A percentile compares a stretch with the other conserved stretches of the same genome.
These are phyloP conservation scores for Sebastes itinus DNA, from an alignment of 2,797 vertebrate species.

Conservation along the genomic window DNA sequence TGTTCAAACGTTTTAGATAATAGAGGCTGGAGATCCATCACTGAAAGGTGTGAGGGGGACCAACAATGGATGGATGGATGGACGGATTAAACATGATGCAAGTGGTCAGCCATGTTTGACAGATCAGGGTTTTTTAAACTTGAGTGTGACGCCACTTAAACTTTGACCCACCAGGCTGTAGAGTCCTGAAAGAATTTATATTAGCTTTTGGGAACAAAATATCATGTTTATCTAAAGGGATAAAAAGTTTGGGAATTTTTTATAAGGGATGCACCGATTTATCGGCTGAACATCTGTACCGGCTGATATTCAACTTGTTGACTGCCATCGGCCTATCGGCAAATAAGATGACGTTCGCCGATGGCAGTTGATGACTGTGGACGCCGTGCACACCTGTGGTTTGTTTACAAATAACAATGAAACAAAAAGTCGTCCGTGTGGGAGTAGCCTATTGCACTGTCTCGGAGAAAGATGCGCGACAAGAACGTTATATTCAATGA, in stretches of 20 bases:
- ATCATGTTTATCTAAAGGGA: not conserved
- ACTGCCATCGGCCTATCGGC: no score
- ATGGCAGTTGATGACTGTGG: no score
- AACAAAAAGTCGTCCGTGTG: no score
- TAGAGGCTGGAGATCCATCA: conserved; percentile 38
- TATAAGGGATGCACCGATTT: not conserved
- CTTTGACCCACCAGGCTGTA: not conserved
- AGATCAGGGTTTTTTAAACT: not conserved
- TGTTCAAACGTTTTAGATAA: conserved; percentile 34
- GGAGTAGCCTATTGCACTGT: no score
- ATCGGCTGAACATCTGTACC: no score
- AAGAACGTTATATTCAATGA: no score
- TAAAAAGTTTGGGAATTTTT: not conserved
- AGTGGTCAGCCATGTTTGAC: not conserved
- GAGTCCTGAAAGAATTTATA: not conserved
- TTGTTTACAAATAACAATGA: no score
- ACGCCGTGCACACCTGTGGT: no score
- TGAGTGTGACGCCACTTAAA: not conserved
- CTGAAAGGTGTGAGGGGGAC: not conserved
- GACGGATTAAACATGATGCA: not conserved
- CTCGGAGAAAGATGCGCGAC: no score
- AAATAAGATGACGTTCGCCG: no score
- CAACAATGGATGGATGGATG: not conserved
- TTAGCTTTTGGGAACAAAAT: not conserved
- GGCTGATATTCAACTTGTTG: no score